Percentiles rank a stretch among this genome's conserved stretches.
Conservation (phyloP, 2,888 invertebrate genomes). For the Anodontia alba region DNA sequence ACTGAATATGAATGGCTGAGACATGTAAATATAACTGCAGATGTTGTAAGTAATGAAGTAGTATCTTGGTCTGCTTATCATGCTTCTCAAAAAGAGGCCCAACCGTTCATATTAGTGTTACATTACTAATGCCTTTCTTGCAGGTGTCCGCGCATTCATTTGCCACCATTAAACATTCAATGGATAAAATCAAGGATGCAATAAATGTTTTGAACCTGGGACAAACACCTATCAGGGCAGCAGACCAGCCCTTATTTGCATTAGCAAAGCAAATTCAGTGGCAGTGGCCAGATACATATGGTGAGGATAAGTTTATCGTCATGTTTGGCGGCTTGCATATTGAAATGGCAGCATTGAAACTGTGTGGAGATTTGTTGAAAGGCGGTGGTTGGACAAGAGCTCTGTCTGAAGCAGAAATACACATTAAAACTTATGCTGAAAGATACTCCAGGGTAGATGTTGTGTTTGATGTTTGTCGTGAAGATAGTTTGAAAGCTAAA, state of each 20-base stretch:
- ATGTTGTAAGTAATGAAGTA: background rate
- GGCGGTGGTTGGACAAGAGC: background rate
- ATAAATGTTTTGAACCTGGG: background rate
- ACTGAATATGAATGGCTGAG: background rate
- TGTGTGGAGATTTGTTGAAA: background rate
- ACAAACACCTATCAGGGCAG: background rate
- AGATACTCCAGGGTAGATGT: too few species aligned
- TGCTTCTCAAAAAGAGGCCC: background rate
- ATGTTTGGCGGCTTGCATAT: background rate
- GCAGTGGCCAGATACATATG: background rate
- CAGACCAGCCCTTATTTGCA: background rate
- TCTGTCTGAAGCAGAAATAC: conserved; percentile 56
- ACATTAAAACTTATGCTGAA: conserved; percentile 37
- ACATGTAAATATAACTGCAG: background rate
- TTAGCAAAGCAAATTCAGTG: background rate
- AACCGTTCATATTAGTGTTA: too few species aligned
- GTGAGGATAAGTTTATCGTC: background rate
- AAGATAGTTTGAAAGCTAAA: too few species aligned
- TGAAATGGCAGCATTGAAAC: too few species aligned
- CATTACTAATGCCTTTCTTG: background rate
- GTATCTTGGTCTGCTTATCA: background rate
- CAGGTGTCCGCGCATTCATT: background rate
- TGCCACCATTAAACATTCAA: background rate
- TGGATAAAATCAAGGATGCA: background rate
- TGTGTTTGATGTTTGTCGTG: too few species aligned